These are phyloP conservation scores for Orchesella cincta DNA, from an alignment of 1,140 invertebrate species.

Conservation along the genomic window DNA sequence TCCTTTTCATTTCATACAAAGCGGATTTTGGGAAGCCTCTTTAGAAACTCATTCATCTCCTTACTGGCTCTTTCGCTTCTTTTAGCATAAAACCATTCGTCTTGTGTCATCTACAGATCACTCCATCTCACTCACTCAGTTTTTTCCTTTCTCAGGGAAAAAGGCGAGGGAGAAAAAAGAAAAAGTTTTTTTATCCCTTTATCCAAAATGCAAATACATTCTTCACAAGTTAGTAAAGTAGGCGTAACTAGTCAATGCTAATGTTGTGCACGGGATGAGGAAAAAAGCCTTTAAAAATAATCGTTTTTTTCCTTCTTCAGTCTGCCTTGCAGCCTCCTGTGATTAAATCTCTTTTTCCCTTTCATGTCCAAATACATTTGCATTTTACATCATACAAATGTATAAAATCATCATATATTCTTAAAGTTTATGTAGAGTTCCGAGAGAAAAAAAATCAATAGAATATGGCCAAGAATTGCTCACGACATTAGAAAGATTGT, in stretches of 20 bases:
- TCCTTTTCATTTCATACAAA: constrained; percentile 30
- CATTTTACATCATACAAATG: too few relatives aligned
- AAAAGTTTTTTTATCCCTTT: constrained; percentile 24
- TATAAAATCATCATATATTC: too few relatives aligned
- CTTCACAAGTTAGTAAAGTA: constrained; percentile 1
- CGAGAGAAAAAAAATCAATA: too few relatives aligned
- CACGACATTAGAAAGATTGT: too few relatives aligned
- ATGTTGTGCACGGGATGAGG: neutral
- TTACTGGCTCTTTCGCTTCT: constrained; percentile 35
- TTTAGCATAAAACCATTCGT: constrained; percentile 37
- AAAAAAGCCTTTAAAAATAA: neutral
- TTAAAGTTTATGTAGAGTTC: too few relatives aligned
- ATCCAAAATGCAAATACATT: constrained; percentile 24
- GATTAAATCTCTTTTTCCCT: neutral
- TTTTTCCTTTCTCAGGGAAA: neutral
- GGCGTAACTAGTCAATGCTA: neutral
- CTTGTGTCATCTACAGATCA: constrained; percentile 43
- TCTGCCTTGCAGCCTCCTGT: neutral
- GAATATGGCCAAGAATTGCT: too few relatives aligned
- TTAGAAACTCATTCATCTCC: constrained; percentile 32
- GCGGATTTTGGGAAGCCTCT: constrained; percentile 27
- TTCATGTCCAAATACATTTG: too few relatives aligned
- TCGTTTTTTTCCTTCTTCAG: neutral
- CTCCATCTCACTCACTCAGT: constrained; percentile 18
- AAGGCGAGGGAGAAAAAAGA: neutral